Evolutionary conservation across 2,113 vertebrate species (phyloP).

Genomic region (Scortum barcoo): DNA sequence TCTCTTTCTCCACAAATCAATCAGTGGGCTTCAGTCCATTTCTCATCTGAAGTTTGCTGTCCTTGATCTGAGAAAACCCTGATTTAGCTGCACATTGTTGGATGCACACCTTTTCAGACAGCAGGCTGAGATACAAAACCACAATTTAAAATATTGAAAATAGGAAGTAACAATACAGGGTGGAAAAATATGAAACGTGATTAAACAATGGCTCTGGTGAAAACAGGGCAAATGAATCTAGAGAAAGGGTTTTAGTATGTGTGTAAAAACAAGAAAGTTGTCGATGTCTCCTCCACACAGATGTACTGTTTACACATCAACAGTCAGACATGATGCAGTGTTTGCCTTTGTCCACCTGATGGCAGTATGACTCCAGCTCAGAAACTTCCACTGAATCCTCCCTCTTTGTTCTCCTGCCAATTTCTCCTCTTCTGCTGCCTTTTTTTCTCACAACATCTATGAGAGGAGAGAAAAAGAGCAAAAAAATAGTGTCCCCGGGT

Average conservation of each 20-base stretch:
- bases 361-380: constrained; percentile 84
- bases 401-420: constrained; percentile 86
- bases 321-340: constrained; percentile 32
- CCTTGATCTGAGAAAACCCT: neutral
- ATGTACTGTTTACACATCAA: neutral
- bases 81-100: neutral
- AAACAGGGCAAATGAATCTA: neutral
- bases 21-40: neutral
- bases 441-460: constrained; percentile 71
- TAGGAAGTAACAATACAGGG: neutral
- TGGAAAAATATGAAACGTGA: neutral
- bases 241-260: neutral
- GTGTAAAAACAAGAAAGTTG: neutral
- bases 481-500: constrained; percentile 84
- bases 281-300: neutral
- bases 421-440: constrained; percentile 60
- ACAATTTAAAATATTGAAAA: neutral
- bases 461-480: constrained; percentile 70
- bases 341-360: constrained; percentile 73
- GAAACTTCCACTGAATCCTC: constrained; percentile 25
- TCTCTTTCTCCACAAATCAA: neutral
- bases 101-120: neutral
- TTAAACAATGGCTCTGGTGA: neutral
- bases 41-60: neutral
- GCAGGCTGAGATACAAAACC: neutral